Base-by-base conservation (phyloP, 2,888 invertebrate species). In the Folsomia candida region DNA sequence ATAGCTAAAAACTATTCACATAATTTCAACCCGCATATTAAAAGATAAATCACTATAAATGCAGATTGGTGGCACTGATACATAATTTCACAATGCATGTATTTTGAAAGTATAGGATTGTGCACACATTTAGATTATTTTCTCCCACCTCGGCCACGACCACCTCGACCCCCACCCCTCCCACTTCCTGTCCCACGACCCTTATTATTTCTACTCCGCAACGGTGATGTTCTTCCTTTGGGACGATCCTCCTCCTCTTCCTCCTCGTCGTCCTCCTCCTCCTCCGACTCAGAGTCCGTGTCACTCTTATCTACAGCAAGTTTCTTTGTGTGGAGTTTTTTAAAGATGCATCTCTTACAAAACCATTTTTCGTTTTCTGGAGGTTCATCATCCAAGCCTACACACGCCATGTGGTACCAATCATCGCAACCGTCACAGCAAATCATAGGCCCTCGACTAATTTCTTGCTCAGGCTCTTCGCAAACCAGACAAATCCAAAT, bases 401-500 rank as follows among this genome's bases (percentile, higher is more conserved):
- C 75, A 20, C 75, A 76, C 9, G 37, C 24, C 37, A 68, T 73
- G 28, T 76, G 75, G 57, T 76, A 76, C 75, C 75, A 76, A 66
- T 76, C 75, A 4, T 76, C 75, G 59, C 75, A 76, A 51, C 18
- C 22, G 37, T 75, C 75, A 68, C 75, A 75, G 64, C 72, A 72
- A 59, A 75, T 71, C 73, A 73, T 76, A 24, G 70, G 69, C 51
- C 63, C 69, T 27, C 65, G 67, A 54, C 71, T 73, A 11, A 72
- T 71, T 29, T 76, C 73, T 0, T 71, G 54, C 27, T 76, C 76
- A 28, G 71, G 51, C 22, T 68, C 67, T 20, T 74, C 71, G 54
- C 76, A 76, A n/a, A 76, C 74, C 22, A 76, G 27, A 61, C 76
- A 76, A 3, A 76, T 66, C 76, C 76, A 76, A 4, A 76, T 70